Conservation (phyloP, 2,888 invertebrate species). For the Acheta domesticus region DNA sequence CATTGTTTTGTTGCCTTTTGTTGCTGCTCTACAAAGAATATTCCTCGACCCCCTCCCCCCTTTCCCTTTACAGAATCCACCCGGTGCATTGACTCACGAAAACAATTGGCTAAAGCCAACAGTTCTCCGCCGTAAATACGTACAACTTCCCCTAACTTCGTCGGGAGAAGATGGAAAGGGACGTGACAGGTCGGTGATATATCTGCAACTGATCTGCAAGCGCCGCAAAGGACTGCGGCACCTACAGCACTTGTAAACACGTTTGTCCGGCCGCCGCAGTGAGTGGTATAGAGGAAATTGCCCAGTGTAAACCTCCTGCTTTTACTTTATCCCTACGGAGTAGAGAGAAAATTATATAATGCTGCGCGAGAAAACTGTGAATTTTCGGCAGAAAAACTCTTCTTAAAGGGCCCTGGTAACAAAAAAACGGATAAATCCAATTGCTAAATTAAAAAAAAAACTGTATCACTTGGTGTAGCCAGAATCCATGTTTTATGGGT, state of each 20-base stretch:
- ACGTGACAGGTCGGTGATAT: background rate
- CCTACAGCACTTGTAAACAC: background rate
- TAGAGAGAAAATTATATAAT: too few species aligned
- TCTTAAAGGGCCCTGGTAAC: too few species aligned
- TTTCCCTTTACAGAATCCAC: too few species aligned
- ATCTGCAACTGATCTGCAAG: background rate
- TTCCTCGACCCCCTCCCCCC: background rate
- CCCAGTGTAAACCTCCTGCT: too few species aligned
- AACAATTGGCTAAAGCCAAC: background rate
- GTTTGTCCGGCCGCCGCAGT: background rate
- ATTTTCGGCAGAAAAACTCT: too few species aligned
- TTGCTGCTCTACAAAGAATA: conserved; percentile 5
- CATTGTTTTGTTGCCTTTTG: background rate
- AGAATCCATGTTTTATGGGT: too few species aligned
- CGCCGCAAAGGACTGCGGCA: background rate
- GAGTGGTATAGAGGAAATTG: background rate
- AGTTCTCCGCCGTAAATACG: background rate
- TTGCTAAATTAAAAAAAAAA: too few species aligned
- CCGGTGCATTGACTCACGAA: background rate
- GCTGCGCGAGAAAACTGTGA: too few species aligned
- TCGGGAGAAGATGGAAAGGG: background rate
- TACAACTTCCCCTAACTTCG: background rate
- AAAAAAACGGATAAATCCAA: too few species aligned
- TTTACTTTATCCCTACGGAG: too few species aligned
- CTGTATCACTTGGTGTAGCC: too few species aligned